Evolutionary conservation across 2,888 invertebrate species (phyloP), one percentile per base, ranked within the genome.

Genomic region (Encarsia formosa): DNA sequence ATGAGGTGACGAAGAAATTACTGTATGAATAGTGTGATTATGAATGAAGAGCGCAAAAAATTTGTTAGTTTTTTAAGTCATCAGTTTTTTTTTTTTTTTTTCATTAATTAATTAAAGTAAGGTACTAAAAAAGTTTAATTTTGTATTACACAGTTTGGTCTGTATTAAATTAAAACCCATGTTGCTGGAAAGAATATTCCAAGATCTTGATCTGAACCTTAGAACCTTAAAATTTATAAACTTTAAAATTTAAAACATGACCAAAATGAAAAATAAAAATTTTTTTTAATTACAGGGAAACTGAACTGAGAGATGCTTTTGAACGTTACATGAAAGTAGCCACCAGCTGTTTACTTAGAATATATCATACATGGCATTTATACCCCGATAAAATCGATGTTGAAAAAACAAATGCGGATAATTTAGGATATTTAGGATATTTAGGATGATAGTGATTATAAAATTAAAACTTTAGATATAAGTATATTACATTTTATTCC

Each of bases 261-360:
- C n/a, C n/a, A n/a, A n/a, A n/a, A n/a, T n/a, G n/a, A n/a, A n/a
- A n/a, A n/a, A n/a, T n/a, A n/a, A n/a, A n/a, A n/a, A n/a, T n/a
- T n/a, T n/a, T n/a, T n/a, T n/a, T n/a, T n/a, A n/a, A n/a, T 80
- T 78, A 0, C 76, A 89, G 90, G 63, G 88, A 90, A 65, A 83
- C 83, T 2, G 86, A 87, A 60, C 75, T 91, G 46, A 84, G 85
- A 62, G 81, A 80, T 26, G 84, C 88, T 0, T 94, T 92, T 86
- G 92, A 93, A 66, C 79, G 93, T 19, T 95, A 89, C 68, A 92
- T 94, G 89, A 83, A 84, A 58, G 93, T 93, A 0, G 82, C 93
- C n/a, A 84, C 83, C 18, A 84, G 84, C 52, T 93, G 93, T 72
- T 75, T 93, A 19, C 74, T 91, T 6, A 84, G 87, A 54, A 91